Evolutionary conservation across 2,113 vertebrate genomes (phyloP), one percentile per base, ranked within the genome.

Genomic region (Sminthopsis crassicaudata): DNA sequence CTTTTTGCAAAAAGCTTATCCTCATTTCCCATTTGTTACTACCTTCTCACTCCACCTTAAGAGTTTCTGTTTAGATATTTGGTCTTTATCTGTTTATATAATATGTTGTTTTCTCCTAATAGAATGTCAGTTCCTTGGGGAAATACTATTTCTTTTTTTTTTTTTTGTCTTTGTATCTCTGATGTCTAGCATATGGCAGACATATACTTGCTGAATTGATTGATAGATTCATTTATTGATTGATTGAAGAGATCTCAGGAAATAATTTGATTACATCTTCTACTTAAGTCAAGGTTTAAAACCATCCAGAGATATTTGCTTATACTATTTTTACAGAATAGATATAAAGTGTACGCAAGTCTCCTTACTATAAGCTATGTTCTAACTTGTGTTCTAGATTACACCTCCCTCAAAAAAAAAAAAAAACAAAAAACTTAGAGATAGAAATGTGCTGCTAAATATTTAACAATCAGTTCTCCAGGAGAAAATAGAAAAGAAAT

Each of bases 291-390:
- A 97, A 95, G 96, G 90, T 95, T 97, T 97, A 94, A 94, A 95
- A 52, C 93, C 89, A 95, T 84, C 60, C 91, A 55, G 94, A 95
- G 96, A 54, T 57, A 46, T 94, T 89, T 95, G 51, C 89, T 93
- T 93, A 84, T 95, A 91, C 91, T 94, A 22, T 42, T 84, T 96
- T 97, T 96, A 92, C 25, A 92, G 23, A 84, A 96, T 90, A 96
- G 91, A 95, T 88, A 97, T 93, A 96, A 91, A 97, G 55, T 96
- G 94, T 96, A 97, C 96, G 95, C 96, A 97, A 96, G 90, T 90
- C 96, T 96, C 92, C 67, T 48, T 48, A 48, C 48, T 48, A 48
- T 7, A 48, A 51, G 50, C 50, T 51, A 51, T 95, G n/a, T 84
- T 94, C 57, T 94, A 97, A 91, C 93, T 93, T 53, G 93, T 91